These are phyloP conservation scores for Maconellicoccus hirsutus DNA, from an alignment of 1,140 invertebrate species.

Conservation along the genomic window DNA sequence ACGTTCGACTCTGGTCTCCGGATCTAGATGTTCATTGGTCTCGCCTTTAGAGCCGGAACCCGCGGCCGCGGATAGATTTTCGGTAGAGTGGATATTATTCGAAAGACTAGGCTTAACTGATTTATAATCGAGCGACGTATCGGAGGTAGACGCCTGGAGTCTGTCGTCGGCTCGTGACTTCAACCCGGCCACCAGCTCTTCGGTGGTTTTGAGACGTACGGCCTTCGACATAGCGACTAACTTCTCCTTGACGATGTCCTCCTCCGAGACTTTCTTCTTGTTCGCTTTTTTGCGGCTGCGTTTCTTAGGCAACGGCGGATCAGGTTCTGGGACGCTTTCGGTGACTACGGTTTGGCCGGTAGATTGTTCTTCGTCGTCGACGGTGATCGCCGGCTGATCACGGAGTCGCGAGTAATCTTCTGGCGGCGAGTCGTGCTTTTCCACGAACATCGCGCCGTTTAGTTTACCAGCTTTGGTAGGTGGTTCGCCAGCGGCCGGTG, in stretches of 20 bases:
- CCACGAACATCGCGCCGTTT: conserved; percentile 26
- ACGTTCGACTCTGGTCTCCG: conserved; percentile 2
- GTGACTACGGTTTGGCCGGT: conserved; percentile 27
- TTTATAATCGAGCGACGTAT: neutral
- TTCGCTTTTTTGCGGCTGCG: conserved; percentile 57
- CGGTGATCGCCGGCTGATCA: neutral
- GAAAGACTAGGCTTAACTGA: conserved; percentile 16
- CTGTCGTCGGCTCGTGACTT: conserved; percentile 38
- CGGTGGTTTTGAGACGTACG: conserved; percentile 70
- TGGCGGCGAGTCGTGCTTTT: neutral
- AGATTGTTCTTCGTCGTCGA: conserved; percentile 21
- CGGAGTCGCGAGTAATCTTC: neutral
- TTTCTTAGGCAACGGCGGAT: conserved; percentile 40
- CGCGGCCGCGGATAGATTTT: neutral
- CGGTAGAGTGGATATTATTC: neutral
- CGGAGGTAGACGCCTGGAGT: neutral
- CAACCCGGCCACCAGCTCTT: conserved; percentile 64
- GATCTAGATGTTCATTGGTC: neutral
- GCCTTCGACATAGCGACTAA: conserved; percentile 45
- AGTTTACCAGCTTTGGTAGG: conserved; percentile 25
- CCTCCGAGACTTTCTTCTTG: conserved; percentile 39
- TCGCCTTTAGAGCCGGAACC: neutral
- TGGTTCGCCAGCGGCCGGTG: conserved; percentile 23
- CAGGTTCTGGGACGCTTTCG: conserved; percentile 29
- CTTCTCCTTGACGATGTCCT: conserved; percentile 38